Evolutionary conservation across 2,888 invertebrate genomes (phyloP).

Genomic region (Agrotis clavis): DNA sequence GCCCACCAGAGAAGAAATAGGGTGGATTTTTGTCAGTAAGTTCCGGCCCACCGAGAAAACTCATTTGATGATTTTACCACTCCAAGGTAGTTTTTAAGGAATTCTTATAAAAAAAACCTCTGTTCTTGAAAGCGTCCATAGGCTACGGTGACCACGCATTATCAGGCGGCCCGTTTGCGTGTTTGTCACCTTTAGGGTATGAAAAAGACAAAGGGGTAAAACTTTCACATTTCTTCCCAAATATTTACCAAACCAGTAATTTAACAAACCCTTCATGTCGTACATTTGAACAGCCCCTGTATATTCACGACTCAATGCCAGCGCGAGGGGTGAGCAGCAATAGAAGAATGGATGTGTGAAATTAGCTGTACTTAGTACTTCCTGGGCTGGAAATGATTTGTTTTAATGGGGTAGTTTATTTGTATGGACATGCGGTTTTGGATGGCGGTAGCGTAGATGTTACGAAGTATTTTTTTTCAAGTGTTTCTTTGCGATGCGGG

Average conservation of each 20-base stretch:
- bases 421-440: constrained; percentile 28
- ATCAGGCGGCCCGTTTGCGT: too few relatives aligned
- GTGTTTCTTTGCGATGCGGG: too few relatives aligned
- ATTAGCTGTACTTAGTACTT: constrained; percentile 53
- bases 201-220: too few relatives aligned
- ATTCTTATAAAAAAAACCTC: too few relatives aligned
- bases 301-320: constrained; percentile 51
- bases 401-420: constrained; percentile 37
- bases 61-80: too few relatives aligned
- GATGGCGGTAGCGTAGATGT: constrained; percentile 5
- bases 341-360: constrained; percentile 50
- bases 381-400: constrained; percentile 41
- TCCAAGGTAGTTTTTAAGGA: too few relatives aligned
- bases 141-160: too few relatives aligned
- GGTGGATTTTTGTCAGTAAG: too few relatives aligned
- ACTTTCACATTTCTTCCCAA: neutral
- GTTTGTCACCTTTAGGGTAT: too few relatives aligned
- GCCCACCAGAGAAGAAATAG: too few relatives aligned
- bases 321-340: constrained; percentile 40
- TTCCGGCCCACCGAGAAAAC: too few relatives aligned
- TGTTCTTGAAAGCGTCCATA: too few relatives aligned
- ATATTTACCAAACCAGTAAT: neutral
- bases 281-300: constrained; percentile 21
- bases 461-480: neutral
- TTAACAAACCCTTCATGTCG: neutral